Base-by-base conservation (phyloP, 2,797 vertebrate species). In the Synaphobranchus kaupii region DNA sequence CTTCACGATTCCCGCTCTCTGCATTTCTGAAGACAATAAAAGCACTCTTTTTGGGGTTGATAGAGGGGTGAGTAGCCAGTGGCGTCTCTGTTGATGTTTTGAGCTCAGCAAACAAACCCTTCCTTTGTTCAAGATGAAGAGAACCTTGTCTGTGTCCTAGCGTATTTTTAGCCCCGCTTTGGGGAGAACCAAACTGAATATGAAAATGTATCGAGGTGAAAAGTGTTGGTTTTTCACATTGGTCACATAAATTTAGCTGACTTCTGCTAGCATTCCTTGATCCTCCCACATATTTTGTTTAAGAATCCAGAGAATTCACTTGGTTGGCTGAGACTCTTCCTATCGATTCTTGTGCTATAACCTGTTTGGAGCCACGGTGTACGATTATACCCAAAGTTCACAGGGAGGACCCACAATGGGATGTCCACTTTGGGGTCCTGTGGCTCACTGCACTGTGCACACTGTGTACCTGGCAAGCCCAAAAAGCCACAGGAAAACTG, bases 11-110 rank as follows among this genome's bases (percentile, higher is more conserved):
- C 81, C 25, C 20, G n/a, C 48, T 56, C 22, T 20, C 15, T 83
- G 76, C 15, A 25, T 47, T 80, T 80, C 13, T 80, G 39, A 48
- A 80, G 76, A 80, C 76, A 54, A 47, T 86, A 58, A 84, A 86
- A 89, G 44, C 86, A 87, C 89, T 90, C 89, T 86, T 90, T 89
- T 68, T 5, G 90, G 90, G 90, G 90, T 90, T 91, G 91, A 93
- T 92, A 86, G 85, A 56, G 88, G 66, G 54, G 44, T 48, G 84
- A 84, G 88, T 91, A 78, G 81, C 71, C 88, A 85, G 10, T 34
- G 68, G 73, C 80, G 85, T 84, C 22, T 88, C 86, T 86, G 12
- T 48, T 68, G 15, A 47, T 48, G 88, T 88, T 88, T 88, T 54
- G 63, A 68, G 25, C 83, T 4, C 39, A 83, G 78, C 84, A 89